Percentiles rank a stretch among this genome's conserved stretches.
These are phyloP conservation scores for Anoplophora glabripennis DNA, from an alignment of 1,140 invertebrate species.

Conservation along the genomic window DNA sequence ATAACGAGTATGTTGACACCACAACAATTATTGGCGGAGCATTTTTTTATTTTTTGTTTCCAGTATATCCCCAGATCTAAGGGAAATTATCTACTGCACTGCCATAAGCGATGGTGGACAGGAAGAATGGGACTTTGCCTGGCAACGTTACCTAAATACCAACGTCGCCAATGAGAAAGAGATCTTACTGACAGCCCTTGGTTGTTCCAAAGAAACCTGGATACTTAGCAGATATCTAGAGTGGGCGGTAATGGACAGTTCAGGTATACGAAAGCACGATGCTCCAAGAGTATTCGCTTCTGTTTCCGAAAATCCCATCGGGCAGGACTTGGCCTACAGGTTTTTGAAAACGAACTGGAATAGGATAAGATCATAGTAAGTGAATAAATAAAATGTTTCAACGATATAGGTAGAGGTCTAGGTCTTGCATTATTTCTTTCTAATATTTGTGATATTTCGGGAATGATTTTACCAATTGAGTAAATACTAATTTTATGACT, in stretches of 20 bases:
- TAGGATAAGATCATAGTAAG: constrained; percentile 69
- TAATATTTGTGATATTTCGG: too few species aligned
- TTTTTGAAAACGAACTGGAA: constrained; percentile 73
- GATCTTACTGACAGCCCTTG: constrained; percentile 69
- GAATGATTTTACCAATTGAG: too few species aligned
- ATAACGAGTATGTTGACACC: constrained; percentile 65
- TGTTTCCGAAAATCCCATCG: constrained; percentile 67
- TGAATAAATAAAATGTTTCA: too few species aligned
- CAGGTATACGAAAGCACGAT: constrained; percentile 79
- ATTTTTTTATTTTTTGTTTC: constrained; percentile 8
- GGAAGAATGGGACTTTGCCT: constrained; percentile 82
- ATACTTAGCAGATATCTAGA: constrained; percentile 72
- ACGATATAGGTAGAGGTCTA: too few species aligned
- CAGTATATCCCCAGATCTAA: constrained; percentile 76
- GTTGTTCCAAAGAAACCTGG: constrained; percentile 75
- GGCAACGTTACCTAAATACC: constrained; percentile 68
- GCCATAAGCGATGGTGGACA: constrained; percentile 76
- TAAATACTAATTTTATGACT: too few species aligned
- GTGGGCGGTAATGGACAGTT: constrained; percentile 65
- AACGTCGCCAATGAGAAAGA: constrained; percentile 76
- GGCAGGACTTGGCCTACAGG: constrained; percentile 70
- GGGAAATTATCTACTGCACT: constrained; percentile 78
- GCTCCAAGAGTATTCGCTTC: constrained; percentile 68
- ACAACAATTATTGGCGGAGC: background rate
- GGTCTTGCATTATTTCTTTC: too few species aligned